Evolutionary conservation across 2,888 invertebrate genomes (phyloP).

Genomic region (Rhorus exstirpatorius): DNA sequence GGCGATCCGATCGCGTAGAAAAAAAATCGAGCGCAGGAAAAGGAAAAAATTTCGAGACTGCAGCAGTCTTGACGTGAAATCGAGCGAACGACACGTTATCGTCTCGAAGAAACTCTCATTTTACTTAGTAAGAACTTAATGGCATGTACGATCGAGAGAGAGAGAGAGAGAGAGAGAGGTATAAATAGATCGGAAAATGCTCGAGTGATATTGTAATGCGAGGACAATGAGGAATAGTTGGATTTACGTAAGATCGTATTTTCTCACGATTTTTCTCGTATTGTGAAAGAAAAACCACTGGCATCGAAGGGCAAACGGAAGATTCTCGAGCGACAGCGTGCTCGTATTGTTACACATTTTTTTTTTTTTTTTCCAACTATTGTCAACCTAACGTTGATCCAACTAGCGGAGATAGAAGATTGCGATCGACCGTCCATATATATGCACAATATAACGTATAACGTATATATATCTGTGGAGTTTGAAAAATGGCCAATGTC

Average conservation of each 20-base stretch:
- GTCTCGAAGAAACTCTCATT: slow-evolving; percentile 43
- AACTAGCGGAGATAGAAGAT: slow-evolving; percentile 69
- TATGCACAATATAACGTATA: slow-evolving; percentile 10
- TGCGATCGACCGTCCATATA: slow-evolving; percentile 70
- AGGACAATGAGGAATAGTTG: slow-evolving; percentile 68
- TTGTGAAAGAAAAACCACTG: slow-evolving; percentile 57
- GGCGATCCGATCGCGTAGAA: slow-evolving; percentile 77
- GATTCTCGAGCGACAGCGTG: slow-evolving; percentile 22
- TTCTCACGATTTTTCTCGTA: slow-evolving; percentile 70
- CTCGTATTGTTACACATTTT: slow-evolving; percentile 67
- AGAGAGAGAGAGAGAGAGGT: slow-evolving; percentile 23
- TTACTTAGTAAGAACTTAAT: slow-evolving; percentile 32
- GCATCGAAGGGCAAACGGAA: slow-evolving; percentile 53
- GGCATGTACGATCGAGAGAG: slow-evolving; percentile 26
- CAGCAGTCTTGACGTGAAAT: slow-evolving; percentile 29
- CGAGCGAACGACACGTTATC: slow-evolving; percentile 57
- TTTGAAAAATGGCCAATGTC: slow-evolving; percentile 69
- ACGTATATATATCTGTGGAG: not conserved
- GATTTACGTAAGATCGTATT: slow-evolving; percentile 72
- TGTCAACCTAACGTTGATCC: slow-evolving; percentile 64
- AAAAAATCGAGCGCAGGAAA: not conserved
- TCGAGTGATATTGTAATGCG: slow-evolving; percentile 49
- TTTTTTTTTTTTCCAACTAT: slow-evolving; percentile 54
- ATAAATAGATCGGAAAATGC: slow-evolving; percentile 28
- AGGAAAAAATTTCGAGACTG: slow-evolving; percentile 59